Conservation (phyloP, 2,888 invertebrate species). For the Chloroclysta siterata region DNA sequence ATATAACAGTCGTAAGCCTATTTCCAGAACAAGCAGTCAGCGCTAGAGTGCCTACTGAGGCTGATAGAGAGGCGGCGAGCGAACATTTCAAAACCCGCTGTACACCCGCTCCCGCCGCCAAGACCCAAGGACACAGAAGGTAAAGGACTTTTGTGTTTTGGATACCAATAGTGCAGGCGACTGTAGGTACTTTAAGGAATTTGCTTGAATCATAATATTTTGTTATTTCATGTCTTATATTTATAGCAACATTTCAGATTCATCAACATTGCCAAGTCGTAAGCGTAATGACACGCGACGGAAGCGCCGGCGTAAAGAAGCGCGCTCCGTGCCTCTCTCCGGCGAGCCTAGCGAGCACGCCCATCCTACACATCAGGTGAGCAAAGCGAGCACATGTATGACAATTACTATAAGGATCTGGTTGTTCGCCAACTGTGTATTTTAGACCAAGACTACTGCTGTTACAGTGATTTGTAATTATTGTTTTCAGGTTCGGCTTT, state of each 20-base stretch:
- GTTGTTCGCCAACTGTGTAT: too few species aligned
- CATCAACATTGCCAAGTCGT: conserved; percentile 46
- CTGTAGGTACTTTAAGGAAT: too few species aligned
- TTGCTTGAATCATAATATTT: too few species aligned
- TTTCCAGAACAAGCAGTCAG: conserved; percentile 68
- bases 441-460: too few species aligned
- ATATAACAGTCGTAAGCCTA: too few species aligned
- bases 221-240: too few species aligned
- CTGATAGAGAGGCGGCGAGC: conserved; percentile 65
- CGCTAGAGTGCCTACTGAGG: conserved; percentile 67
- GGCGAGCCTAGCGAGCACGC: conserved; percentile 67
- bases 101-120: conserved; percentile 64
- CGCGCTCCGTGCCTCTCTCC: conserved; percentile 72
- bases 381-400: conserved; percentile 9
- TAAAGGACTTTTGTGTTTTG: conserved; percentile 21
- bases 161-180: too few species aligned
- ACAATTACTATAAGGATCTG: too few species aligned
- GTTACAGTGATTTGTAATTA: neutral
- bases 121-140: conserved; percentile 55
- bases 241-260: conserved; percentile 30
- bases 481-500: conserved; percentile 61
- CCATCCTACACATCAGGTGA: conserved; percentile 55
- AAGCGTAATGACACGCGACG: conserved; percentile 55
- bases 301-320: conserved; percentile 65
- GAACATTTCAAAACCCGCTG: conserved; percentile 40